These are phyloP conservation scores for Drosophila persimilis DNA, from an alignment of 1,140 invertebrate species.

Conservation along the genomic window DNA sequence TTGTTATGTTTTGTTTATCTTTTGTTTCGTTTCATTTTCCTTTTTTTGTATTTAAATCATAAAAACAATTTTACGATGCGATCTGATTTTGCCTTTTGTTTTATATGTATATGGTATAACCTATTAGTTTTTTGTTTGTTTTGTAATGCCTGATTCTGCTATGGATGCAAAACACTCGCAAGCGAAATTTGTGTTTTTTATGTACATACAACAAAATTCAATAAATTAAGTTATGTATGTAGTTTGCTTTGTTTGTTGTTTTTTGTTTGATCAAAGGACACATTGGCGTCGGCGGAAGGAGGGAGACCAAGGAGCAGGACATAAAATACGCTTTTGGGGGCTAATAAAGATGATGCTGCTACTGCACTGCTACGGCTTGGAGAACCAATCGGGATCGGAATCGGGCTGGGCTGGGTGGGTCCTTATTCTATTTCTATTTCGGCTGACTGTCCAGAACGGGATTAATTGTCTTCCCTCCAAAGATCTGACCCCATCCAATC, in stretches of 20 bases:
- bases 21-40: conserved; percentile 39
- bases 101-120: conserved; percentile 75
- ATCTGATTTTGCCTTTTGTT: conserved; percentile 61
- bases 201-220: conserved; percentile 71
- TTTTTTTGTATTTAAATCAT: conserved; percentile 78
- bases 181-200: conserved; percentile 51
- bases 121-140: conserved; percentile 76
- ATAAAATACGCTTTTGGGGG: conserved; percentile 30
- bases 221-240: conserved; percentile 77
- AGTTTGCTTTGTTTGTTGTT: conserved; percentile 56
- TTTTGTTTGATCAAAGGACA: conserved; percentile 68
- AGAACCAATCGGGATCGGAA: conserved; percentile 13
- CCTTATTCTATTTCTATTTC: conserved; percentile 58
- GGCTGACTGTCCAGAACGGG: conserved; percentile 74
- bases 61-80: conserved; percentile 78
- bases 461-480: conserved; percentile 89
- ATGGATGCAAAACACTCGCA: conserved; percentile 61
- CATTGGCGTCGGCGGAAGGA: conserved; percentile 42
- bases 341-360: conserved; percentile 38
- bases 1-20: conserved; percentile 49
- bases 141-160: conserved; percentile 72
- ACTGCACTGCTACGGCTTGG: conserved; percentile 20
- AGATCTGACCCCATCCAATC: conserved; percentile 98
- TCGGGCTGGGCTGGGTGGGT: not conserved
- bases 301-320: conserved; percentile 39